Percentiles rank a stretch among this genome's conserved stretches.
These are phyloP conservation scores for Cepaea nemoralis DNA, from an alignment of 1,140 invertebrate species.

Conservation along the genomic window DNA sequence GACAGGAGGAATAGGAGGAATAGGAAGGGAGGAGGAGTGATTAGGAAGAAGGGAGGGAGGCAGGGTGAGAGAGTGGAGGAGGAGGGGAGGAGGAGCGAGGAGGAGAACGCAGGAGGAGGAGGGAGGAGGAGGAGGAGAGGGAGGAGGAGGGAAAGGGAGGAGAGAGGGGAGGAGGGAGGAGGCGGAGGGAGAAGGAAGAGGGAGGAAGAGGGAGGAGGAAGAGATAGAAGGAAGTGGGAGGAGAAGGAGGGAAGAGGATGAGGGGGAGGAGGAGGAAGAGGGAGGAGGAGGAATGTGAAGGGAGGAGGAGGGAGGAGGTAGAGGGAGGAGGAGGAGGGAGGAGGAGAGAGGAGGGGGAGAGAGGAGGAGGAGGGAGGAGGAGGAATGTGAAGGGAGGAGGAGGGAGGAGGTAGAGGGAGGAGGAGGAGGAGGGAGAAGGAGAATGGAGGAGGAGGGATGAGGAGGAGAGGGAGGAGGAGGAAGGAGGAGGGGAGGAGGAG, in stretches of 20 bases:
- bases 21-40: too few species aligned
- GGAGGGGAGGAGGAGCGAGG: slow-evolving; percentile 22
- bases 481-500: too few species aligned
- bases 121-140: not conserved
- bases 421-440: too few species aligned
- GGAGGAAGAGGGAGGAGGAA: too few species aligned
- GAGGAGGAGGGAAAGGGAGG: not conserved
- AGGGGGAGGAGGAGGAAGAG: not conserved
- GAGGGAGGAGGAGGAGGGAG: not conserved
- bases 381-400: too few species aligned
- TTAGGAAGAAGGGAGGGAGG: not conserved
- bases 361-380: too few species aligned
- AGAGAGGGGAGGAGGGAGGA: not conserved
- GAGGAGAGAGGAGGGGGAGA: slow-evolving; percentile 2
- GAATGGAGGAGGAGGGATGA: too few species aligned
- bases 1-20: too few species aligned
- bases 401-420: too few species aligned
- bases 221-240: not conserved
- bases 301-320: slow-evolving; percentile 16
- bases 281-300: too few species aligned
- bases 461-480: too few species aligned
- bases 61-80: slow-evolving; percentile 6
- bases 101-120: slow-evolving; percentile 15
- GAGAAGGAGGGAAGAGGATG: not conserved
- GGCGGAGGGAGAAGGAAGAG: too few species aligned